Evolutionary conservation across 2,113 vertebrate genomes (phyloP), one percentile per base, ranked within the genome.

Genomic region (Pithys albifrons): DNA sequence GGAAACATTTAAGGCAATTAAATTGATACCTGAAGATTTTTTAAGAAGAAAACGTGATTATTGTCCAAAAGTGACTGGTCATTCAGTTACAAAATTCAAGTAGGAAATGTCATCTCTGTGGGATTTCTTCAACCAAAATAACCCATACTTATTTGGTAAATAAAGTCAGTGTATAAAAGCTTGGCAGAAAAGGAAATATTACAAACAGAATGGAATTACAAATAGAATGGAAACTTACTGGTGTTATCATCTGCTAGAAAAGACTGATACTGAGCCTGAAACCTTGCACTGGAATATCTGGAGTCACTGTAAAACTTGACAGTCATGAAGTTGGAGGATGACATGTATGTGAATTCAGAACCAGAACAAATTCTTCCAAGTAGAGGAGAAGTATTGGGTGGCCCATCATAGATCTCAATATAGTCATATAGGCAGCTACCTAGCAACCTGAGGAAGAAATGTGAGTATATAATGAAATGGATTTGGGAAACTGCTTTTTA

Each of bases 381-480:
- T 23, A 77, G 43, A 27, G 96, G 92, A 65, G 97, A 97, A 67
- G 85, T 96, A 10, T 62, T 86, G 33, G 82, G 43, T 51, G 97
- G 96, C 9, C 98, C 98, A 13, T 98, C 97, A 2, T 96, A 98
- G 35, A 98, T 74, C 24, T 98, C 96, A 18, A 98, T 54, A 12
- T 95, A 98, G 33, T 97, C 90, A 6, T 91, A 48, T 28, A 12
- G 43, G 46, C 98, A 98, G 46, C 73, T 52, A 29, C 81, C 10
- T 79, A 95, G 96, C 28, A 98, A 83, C 19, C 98, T 98, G 86
- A 23, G 28, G 80, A 94, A 58, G 59, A 18, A 89, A 73, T 7
- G 51, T 19, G 13, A 89, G 39, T 23, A 14, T 22, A 27, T 27
- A 1, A 20, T 28, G 75, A 65, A 88, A 45, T 2, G 4, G 4